phyloP scores from a whole-genome alignment of 2,797 vertebrate genomes.

The Pseudochromis fuscus region DNA sequence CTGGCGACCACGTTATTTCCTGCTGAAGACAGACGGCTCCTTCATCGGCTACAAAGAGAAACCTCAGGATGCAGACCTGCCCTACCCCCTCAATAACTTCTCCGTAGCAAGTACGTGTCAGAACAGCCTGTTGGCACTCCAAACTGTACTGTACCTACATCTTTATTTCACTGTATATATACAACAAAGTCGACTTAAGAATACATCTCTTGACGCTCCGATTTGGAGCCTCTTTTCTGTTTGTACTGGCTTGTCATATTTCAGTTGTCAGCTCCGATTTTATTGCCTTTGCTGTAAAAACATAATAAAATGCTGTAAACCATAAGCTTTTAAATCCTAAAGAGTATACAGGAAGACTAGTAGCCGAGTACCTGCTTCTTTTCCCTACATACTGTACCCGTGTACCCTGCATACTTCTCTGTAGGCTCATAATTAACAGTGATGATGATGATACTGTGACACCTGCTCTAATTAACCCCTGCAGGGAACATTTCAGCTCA shows the following conservation, averaged over 20 bases:
- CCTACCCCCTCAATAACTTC: slow-evolving; percentile 98
- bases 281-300: neutral
- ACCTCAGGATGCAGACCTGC: slow-evolving; percentile 96
- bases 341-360: neutral
- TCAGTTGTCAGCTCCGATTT: neutral
- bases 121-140: neutral
- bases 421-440: slow-evolving; percentile 22
- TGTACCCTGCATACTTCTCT: slow-evolving; percentile 1
- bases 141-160: neutral
- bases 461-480: slow-evolving; percentile 3
- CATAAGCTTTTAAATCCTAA: neutral
- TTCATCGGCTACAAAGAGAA: slow-evolving; percentile 99
- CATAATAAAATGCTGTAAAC: slow-evolving; percentile 1
- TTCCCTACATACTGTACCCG: neutral
- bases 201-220: neutral
- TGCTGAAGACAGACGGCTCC: slow-evolving; percentile 97
- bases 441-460: slow-evolving; percentile 14
- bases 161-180: neutral
- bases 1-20: slow-evolving; percentile 98
- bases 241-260: neutral
- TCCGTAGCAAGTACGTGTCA: slow-evolving; percentile 95
- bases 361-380: neutral
- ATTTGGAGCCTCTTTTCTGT: neutral
- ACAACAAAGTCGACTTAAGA: neutral
- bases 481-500: slow-evolving; percentile 15